phyloP scores from a whole-genome alignment of 2,797 vertebrate genomes.

The Chelidonichthys spinosus region DNA sequence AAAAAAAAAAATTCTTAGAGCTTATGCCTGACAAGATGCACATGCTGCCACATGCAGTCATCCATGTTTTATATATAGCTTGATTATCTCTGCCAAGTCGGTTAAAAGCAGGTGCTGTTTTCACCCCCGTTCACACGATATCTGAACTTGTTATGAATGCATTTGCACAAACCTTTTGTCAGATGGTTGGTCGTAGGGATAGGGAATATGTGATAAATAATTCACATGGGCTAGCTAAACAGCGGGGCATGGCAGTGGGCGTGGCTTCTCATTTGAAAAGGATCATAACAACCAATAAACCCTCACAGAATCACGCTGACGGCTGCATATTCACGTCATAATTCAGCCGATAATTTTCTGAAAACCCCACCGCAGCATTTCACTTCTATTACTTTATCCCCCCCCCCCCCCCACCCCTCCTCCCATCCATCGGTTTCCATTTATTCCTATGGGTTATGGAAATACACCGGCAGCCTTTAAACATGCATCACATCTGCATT shows the following conservation, averaged over 20 bases:
- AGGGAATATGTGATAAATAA: constrained; percentile 16
- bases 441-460: background rate
- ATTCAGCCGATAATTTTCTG: background rate
- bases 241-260: constrained; percentile 25
- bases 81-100: constrained; percentile 25
- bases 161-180: constrained; percentile 33
- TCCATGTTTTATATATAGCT: constrained; percentile 28
- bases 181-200: constrained; percentile 4
- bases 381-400: background rate
- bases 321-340: background rate
- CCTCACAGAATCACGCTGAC: background rate
- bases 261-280: constrained; percentile 13
- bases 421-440: background rate
- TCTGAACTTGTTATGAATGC: constrained; percentile 37
- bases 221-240: constrained; percentile 9
- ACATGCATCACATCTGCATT: background rate
- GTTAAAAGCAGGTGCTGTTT: constrained; percentile 23
- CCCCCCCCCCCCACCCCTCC: background rate
- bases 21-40: constrained; percentile 52
- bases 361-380: background rate
- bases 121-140: constrained; percentile 15
- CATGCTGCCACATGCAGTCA: constrained; percentile 26
- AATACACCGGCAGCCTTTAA: background rate
- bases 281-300: background rate
- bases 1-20: constrained; percentile 4